These are phyloP conservation scores for Auanema sp. DNA, from an alignment of 2,888 invertebrate genomes.

Conservation along the genomic window DNA sequence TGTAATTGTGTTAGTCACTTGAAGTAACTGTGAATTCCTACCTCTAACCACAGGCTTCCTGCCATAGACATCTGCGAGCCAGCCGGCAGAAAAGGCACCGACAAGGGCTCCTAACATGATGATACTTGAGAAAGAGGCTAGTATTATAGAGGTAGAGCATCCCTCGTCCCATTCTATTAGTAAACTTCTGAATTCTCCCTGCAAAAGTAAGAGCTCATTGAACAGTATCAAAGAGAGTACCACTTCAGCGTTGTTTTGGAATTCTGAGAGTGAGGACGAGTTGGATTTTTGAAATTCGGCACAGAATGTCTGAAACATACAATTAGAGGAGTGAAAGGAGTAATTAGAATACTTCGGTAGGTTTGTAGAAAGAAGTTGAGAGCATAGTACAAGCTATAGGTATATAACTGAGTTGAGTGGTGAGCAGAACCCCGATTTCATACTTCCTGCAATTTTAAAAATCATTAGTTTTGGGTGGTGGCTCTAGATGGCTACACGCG, in stretches of 20 bases:
- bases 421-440: constrained; percentile 38
- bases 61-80: constrained; percentile 57
- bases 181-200: constrained; percentile 39
- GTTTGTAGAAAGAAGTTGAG: constrained; percentile 53
- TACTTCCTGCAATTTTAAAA: constrained; percentile 29
- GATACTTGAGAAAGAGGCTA: constrained; percentile 34
- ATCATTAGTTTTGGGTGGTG: too few species aligned
- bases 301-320: constrained; percentile 2
- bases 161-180: constrained; percentile 40
- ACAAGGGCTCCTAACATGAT: constrained; percentile 57
- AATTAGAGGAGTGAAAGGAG: too few species aligned
- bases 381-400: constrained; percentile 55
- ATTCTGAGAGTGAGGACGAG: not conserved
- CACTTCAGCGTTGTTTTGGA: not conserved
- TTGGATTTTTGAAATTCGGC: not conserved
- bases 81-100: constrained; percentile 56
- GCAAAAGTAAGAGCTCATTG: not conserved
- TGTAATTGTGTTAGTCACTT: constrained; percentile 15
- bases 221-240: not conserved
- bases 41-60: constrained; percentile 53
- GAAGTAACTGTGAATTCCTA: constrained; percentile 12
- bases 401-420: constrained; percentile 57
- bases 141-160: constrained; percentile 21
- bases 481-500: too few species aligned
- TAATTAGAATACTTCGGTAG: constrained; percentile 32